phyloP scores from a whole-genome alignment of 2,888 invertebrate genomes.

The Pandemis heparana region DNA sequence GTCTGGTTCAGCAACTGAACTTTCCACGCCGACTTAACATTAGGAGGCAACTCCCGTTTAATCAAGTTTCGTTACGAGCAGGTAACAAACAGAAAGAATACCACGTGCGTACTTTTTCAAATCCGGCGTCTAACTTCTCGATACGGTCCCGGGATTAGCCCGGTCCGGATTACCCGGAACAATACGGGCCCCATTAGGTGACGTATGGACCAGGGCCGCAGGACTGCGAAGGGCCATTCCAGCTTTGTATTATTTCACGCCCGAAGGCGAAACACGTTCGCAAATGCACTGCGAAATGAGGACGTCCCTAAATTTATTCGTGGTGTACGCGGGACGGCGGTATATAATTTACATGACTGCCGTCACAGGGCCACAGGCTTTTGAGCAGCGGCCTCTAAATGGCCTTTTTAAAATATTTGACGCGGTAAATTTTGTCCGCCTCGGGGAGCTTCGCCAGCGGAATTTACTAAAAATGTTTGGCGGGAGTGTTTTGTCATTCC shows the following conservation, averaged over 20 bases:
- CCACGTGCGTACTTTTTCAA: constrained; percentile 7
- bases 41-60: no score
- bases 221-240: constrained; percentile 19
- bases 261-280: constrained; percentile 35
- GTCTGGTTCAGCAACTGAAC: no score
- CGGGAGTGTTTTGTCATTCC: constrained; percentile 10
- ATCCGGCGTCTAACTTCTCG: constrained; percentile 13
- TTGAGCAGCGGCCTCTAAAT: constrained; percentile 42
- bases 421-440: constrained; percentile 34
- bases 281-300: constrained; percentile 43
- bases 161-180: constrained; percentile 48
- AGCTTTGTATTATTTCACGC: constrained; percentile 41
- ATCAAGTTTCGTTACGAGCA: neutral
- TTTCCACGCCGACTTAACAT: no score
- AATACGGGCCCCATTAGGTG: constrained; percentile 57
- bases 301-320: constrained; percentile 35
- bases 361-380: constrained; percentile 42
- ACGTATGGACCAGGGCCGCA: constrained; percentile 38
- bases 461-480: constrained; percentile 21
- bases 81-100: neutral
- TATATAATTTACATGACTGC: constrained; percentile 41
- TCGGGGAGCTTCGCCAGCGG: constrained; percentile 7
- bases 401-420: constrained; percentile 43
- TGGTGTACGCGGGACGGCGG: constrained; percentile 31
- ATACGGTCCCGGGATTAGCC: constrained; percentile 52